Base-by-base conservation (phyloP, 2,797 vertebrate genomes). In the Amazonetta brasiliensis region DNA sequence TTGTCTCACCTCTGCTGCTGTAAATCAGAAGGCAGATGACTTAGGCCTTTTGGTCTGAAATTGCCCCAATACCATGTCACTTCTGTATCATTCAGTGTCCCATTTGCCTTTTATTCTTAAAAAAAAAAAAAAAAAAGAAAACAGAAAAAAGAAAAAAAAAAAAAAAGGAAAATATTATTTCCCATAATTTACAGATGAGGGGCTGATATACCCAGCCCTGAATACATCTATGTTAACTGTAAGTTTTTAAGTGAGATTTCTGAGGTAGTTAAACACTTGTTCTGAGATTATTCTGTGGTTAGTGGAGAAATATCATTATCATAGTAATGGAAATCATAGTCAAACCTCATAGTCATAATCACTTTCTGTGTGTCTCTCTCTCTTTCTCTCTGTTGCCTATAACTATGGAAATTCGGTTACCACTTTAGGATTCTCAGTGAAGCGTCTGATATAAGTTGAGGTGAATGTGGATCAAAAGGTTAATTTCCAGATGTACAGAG, bases 1-100 rank as follows among this genome's bases (percentile, higher is more conserved):
- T 46, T 85, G 54, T 72, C 46, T 91, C 46, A 68, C 25, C 30
- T 85, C 82, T 88, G 39, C 26, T 87, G 72, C 64, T 87, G 37
- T 87, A 84, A 82, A 83, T 84, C 46, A 56, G 43, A 50, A 62
- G 35, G 26, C 31, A 84, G 26, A 75, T 62, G 12, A 54, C 37
- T 80, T 63, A 39, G 46, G 46, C 46, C 22, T 48, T 48, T 50
- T 77, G 43, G 41, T 55, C 23, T 71, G 63, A 92, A 91, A 83
- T n/a, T 39, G 71, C 35, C 28, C 62, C 30, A 35, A 30, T 11
- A 55, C 2, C 0, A 14, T 2, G 0, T 71, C 39, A 16, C 43
- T 55, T 82, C 75, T 69, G 7, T 60, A 33, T 37, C 39, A 83
- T 59, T 67, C 5, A 33, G 28, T 48, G 39, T 74, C 37, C 44